Evolutionary conservation across 2,888 invertebrate genomes (phyloP).

Genomic region (Encarsia formosa): DNA sequence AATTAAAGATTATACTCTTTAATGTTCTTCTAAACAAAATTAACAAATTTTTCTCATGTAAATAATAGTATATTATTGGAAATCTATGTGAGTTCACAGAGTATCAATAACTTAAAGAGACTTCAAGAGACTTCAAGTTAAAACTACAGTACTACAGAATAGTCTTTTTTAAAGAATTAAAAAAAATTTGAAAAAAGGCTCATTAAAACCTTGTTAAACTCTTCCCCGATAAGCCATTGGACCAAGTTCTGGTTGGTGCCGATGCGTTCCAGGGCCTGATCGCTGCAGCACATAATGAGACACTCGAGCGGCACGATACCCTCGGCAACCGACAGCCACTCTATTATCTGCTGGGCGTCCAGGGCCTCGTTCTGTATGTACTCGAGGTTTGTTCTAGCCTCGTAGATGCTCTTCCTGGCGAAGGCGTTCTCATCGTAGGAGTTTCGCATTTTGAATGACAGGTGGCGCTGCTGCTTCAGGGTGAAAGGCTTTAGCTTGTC

Average conservation of each 20-base stretch:
- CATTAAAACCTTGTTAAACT: too few relatives aligned
- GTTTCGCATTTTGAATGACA: neutral
- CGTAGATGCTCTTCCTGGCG: neutral
- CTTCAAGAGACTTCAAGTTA: too few relatives aligned
- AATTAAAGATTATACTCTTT: too few relatives aligned
- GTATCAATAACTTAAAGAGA: too few relatives aligned
- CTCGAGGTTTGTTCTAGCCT: neutral
- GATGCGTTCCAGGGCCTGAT: neutral
- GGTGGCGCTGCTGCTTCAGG: neutral
- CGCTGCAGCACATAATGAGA: neutral
- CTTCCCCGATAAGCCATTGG: neutral
- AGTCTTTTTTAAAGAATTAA: too few relatives aligned
- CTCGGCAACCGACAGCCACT: neutral
- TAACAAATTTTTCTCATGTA: too few relatives aligned
- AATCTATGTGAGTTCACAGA: too few relatives aligned
- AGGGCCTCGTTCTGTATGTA: neutral
- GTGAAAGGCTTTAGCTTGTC: neutral
- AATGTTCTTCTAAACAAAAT: too few relatives aligned
- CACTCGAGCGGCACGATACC: neutral
- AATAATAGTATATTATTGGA: too few relatives aligned
- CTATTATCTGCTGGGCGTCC: neutral
- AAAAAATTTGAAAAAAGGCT: too few relatives aligned
- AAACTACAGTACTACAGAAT: too few relatives aligned
- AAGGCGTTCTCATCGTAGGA: too few relatives aligned
- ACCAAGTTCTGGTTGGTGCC: neutral